phyloP scores from a whole-genome alignment of 1,140 invertebrate species.

The Pseudomyrmex dendroicus region DNA sequence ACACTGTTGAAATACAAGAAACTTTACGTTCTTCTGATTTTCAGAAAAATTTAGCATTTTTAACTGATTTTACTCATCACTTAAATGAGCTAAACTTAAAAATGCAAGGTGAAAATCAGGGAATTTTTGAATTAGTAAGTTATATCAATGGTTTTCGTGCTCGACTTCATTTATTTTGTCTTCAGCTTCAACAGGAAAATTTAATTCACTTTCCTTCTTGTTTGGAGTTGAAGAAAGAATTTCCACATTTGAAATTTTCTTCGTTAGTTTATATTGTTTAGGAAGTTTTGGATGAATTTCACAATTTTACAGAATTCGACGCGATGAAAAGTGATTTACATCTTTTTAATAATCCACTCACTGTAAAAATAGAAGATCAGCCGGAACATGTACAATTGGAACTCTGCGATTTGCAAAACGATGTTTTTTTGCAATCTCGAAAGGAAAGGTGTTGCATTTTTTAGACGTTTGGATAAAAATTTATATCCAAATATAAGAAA shows the following conservation, averaged over 20 bases:
- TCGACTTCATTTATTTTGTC: constrained; percentile 4
- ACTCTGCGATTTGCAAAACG: constrained; percentile 1
- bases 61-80: neutral
- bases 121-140: neutral
- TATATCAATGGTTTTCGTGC: constrained; percentile 4
- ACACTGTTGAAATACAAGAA: neutral
- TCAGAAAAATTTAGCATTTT: neutral
- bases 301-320: constrained; percentile 1
- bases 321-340: neutral
- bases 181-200: neutral
- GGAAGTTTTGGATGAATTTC: too few species aligned
- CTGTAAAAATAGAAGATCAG: neutral
- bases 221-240: neutral
- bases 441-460: neutral
- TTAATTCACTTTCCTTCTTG: neutral
- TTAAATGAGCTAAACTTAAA: neutral
- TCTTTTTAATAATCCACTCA: neutral
- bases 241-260: neutral
- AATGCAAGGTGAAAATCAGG: neutral
- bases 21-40: constrained; percentile 1
- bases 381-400: neutral
- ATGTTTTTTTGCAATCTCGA: neutral
- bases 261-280: too few species aligned
- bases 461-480: neutral
- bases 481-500: constrained; percentile 6